Base-by-base conservation (phyloP, 2,888 invertebrate species). In the Eutolmus rufibarbis region DNA sequence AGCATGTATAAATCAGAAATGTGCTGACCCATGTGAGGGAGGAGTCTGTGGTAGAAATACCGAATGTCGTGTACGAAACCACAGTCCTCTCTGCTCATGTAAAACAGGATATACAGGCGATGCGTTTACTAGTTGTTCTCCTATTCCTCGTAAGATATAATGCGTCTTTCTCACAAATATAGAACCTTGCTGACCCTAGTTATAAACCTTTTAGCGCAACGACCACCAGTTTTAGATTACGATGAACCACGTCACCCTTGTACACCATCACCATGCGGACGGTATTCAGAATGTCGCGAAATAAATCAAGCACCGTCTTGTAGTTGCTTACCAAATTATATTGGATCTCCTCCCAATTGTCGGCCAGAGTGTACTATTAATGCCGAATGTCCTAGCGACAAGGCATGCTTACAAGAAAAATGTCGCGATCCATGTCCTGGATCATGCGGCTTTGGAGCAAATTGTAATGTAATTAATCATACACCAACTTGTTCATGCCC, bases 401-500 rank as follows among this genome's bases (percentile, higher is more conserved):
- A 94, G 90, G 96, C 97, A 76, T 97, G 97, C 90, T 95, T 97
- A 81, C 95, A 95, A 89, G 95, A 95, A 90, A 96, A 94, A 91
- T 97, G 97, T 91, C 93, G 93, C 89, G 96, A 97, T 91, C 97
- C 97, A 31, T 97, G 97, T 90, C 96, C 96, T 16, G 97, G 96
- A 9, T 96, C 95, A 1, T 97, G 96, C 90, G 96, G 96, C 79
- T 91, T 94, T 89, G 94, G 94, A 90, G 94, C 96, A 82, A 92
- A 94, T 89, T 95, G 96, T 90, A 91, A 90, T 23, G 95, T 96
- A 14, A 94, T 95, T 90, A 96, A 96, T 91, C 96, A 97, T 90
- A 95, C 94, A 88, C 96, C 97, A 0, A 94, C 95, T 81, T 97
- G 97, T 91, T 94, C 94, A 7, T 97, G 97, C 90, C 92, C 95